A percentile compares a stretch with the other conserved stretches of the same genome.
Conservation (phyloP, 92 coral and sea anemone species). For the Siderastrea radians region DNA sequence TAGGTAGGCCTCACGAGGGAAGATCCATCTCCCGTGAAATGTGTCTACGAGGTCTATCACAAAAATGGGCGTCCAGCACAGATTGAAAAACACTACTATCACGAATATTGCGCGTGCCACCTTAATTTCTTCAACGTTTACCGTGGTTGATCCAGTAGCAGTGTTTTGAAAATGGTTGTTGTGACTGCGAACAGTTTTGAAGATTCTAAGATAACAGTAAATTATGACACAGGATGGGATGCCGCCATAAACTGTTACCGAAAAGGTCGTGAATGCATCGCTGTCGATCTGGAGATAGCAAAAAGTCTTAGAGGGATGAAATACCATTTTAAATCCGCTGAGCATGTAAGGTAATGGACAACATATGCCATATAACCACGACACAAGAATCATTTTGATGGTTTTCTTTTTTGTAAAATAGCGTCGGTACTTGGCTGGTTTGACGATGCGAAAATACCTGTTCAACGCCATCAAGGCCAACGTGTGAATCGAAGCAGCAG, state of each 20-base stretch:
- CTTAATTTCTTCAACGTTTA: too few species aligned
- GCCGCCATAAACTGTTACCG: too few species aligned
- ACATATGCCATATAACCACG: conserved; percentile 57
- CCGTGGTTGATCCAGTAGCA: conserved; percentile 6
- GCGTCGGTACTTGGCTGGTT: too few species aligned
- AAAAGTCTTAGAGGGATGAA: conserved; percentile 68
- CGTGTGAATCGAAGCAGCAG: too few species aligned
- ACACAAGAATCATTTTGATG: conserved; percentile 6
- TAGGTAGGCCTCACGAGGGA: conserved; percentile 32
- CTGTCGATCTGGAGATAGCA: too few species aligned
- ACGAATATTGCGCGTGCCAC: too few species aligned
- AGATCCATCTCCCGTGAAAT: conserved; percentile 2
- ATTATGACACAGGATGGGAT: conserved; percentile 39
- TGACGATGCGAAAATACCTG: too few species aligned
- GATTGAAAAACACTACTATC: too few species aligned
- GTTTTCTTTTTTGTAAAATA: too few species aligned
- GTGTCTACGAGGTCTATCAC: conserved; percentile 69
- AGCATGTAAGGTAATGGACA: conserved; percentile 25
- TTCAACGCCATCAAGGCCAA: too few species aligned
- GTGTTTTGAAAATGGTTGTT: conserved; percentile 41
- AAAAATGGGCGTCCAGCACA: background rate
- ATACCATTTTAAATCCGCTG: conserved; percentile 45
- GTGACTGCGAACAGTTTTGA: conserved; percentile 23
- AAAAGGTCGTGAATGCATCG: too few species aligned
- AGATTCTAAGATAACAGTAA: conserved; percentile 45